Conservation (phyloP, 1,140 invertebrate species). For the Brachionus koreanus region DNA sequence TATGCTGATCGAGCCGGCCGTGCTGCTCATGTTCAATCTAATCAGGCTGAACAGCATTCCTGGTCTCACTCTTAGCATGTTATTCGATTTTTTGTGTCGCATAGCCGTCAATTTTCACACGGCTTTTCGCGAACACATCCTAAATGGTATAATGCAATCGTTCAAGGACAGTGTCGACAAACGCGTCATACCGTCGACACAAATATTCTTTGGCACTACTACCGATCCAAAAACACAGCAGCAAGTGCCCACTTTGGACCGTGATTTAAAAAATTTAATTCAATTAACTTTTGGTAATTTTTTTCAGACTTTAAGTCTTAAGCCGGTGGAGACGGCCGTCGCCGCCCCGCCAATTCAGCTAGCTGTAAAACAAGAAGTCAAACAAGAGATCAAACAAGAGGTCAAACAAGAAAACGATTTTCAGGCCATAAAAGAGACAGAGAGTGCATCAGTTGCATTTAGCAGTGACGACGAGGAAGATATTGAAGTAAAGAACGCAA, state of each 20-base stretch:
- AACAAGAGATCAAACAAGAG: not conserved
- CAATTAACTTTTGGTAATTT: slow-evolving; percentile 32
- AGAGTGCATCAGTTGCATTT: not conserved
- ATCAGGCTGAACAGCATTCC: slow-evolving; percentile 75
- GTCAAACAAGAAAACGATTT: not conserved
- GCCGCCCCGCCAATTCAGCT: not conserved
- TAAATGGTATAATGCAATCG: slow-evolving; percentile 2
- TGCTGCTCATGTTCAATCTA: slow-evolving; percentile 94
- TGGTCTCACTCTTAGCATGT: slow-evolving; percentile 64
- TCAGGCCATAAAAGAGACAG: not conserved
- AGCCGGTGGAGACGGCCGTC: not conserved
- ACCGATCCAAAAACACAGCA: not conserved
- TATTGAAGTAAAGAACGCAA: not conserved
- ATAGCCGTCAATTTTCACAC: slow-evolving; percentile 56
- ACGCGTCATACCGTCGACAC: slow-evolving; percentile 23
- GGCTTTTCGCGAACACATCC: not conserved
- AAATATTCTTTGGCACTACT: not conserved
- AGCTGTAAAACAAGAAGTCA: not conserved
- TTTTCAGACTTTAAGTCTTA: slow-evolving; percentile 23
- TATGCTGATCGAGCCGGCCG: slow-evolving; percentile 87
- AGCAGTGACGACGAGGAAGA: slow-evolving; percentile 32
- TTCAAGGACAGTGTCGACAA: slow-evolving; percentile 37
- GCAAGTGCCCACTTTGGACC: slow-evolving; percentile 2
- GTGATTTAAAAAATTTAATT: slow-evolving; percentile 31
- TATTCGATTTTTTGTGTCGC: slow-evolving; percentile 87